Conservation (phyloP, 2,888 invertebrate species). For the Eristalinus sepulchralis region DNA sequence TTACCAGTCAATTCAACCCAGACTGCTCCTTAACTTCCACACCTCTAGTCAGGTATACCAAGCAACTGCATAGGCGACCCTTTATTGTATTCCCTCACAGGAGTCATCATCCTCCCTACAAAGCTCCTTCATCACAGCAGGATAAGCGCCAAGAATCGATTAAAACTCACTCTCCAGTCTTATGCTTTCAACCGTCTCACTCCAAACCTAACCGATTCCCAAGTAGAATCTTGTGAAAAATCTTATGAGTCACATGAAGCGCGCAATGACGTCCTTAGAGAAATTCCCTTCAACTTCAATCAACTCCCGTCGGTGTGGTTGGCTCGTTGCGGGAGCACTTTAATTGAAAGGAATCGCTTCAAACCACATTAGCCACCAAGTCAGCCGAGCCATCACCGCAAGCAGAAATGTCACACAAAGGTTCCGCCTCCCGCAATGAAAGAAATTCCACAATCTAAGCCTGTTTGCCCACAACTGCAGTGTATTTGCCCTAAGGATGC, state of each 20-base stretch:
- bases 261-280: not conserved
- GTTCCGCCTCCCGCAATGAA: not conserved
- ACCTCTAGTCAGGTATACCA: too few relatives aligned
- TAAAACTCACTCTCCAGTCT: too few relatives aligned
- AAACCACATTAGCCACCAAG: conserved; percentile 34
- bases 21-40: too few relatives aligned
- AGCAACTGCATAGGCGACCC: too few relatives aligned
- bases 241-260: not conserved
- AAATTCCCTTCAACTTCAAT: not conserved
- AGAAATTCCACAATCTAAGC: conserved; percentile 22
- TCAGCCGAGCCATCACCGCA: conserved; percentile 22
- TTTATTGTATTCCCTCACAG: too few relatives aligned
- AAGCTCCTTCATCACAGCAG: too few relatives aligned
- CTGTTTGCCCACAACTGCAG: conserved; percentile 30
- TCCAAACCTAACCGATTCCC: not conserved
- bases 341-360: conserved; percentile 38
- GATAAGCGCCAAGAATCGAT: too few relatives aligned
- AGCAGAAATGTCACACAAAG: not conserved
- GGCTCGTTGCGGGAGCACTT: not conserved
- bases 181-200: too few relatives aligned
- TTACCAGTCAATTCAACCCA: too few relatives aligned
- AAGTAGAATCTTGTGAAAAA: not conserved
- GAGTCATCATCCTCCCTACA: too few relatives aligned
- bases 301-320: not conserved
- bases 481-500: conserved; percentile 7